Evolutionary conservation across 2,888 invertebrate genomes (phyloP), one percentile per base, ranked within the genome.

Genomic region (Callimorpha dominula): DNA sequence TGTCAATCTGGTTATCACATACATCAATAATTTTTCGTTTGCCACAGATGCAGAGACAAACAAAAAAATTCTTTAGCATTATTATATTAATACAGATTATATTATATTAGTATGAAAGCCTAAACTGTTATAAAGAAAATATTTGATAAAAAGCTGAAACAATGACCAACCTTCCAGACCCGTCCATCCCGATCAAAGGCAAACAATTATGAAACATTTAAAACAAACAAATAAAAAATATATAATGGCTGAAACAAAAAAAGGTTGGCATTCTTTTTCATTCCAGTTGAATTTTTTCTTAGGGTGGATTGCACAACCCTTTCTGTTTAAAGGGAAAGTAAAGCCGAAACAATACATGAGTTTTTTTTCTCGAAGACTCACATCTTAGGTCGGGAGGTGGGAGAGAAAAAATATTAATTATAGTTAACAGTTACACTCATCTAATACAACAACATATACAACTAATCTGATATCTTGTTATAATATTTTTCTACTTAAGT

Each of bases 251-350:
- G 74, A 81, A 87, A 88, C 85, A 88, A 86, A 82, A 88, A 89
- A 87, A 85, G 81, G 79, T 82, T 81, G 78, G 89, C 91, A 93
- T 93, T 91, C 91, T 92, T 91, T 80, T 79, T 78, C 88, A 86
- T 90, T 91, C 84, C 86, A 88, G 88, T 87, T 87, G 81, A 86
- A 88, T 90, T 91, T 92, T 93, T 92, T 91, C 90, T 90, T 89
- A 85, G 89, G 90, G 89, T 82, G 86, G 86, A 79, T 86, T 88
- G 87, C 84, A 81, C 89, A 92, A 93, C 93, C 94, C 94, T 91
- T 94, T 90, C 85, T 86, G 82, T 85, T 81, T 76, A 78, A 86
- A 85, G 82, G 80, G 83, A 86, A 86, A 85, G 85, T 86, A 88
- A 81, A 86, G 82, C 77, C 77, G 79, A 88, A 90, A 93, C 90